Percentiles rank a stretch among this genome's conserved stretches.
These are phyloP conservation scores for Hirtodrosophila confusa DNA, from an alignment of 2,888 invertebrate genomes.

Conservation along the genomic window DNA sequence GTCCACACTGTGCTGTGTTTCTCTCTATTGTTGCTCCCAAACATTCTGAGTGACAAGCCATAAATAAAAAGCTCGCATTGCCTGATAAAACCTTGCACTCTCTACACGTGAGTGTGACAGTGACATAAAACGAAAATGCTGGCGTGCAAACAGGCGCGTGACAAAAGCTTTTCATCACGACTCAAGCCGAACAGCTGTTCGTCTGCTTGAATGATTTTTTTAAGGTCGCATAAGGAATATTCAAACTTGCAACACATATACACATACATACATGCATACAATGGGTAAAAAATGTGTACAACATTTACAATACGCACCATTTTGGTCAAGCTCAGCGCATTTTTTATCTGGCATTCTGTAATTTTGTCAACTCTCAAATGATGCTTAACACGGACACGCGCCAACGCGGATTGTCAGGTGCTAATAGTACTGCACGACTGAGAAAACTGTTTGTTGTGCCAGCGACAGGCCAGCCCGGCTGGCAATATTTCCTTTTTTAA, in stretches of 20 bases:
- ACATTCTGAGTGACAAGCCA: background rate
- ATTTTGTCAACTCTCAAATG: slow-evolving; percentile 15
- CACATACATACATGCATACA: slow-evolving; percentile 3
- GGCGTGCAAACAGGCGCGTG: slow-evolving; percentile 72
- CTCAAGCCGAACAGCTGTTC: slow-evolving; percentile 64
- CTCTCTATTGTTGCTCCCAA: background rate
- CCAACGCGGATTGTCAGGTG: slow-evolving; percentile 42
- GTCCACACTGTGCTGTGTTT: slow-evolving; percentile 32
- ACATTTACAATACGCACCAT: slow-evolving; percentile 60
- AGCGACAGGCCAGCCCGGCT: slow-evolving; percentile 23
- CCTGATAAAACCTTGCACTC: slow-evolving; percentile 29
- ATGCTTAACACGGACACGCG: slow-evolving; percentile 30
- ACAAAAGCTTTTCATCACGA: slow-evolving; percentile 49
- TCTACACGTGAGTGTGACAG: slow-evolving; percentile 3
- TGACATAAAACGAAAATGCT: slow-evolving; percentile 21
- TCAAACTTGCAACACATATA: slow-evolving; percentile 29
- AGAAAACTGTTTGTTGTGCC: slow-evolving; percentile 30
- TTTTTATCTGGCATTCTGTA: slow-evolving; percentile 68
- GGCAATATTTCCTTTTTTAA: slow-evolving; percentile 19
- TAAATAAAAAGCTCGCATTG: slow-evolving; percentile 35
- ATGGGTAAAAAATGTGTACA: background rate
- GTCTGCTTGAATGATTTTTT: slow-evolving; percentile 11
- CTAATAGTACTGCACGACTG: slow-evolving; percentile 66
- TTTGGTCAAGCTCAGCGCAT: slow-evolving; percentile 51
- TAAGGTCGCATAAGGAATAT: slow-evolving; percentile 33